These are phyloP conservation scores for Trogon melanurus DNA, from an alignment of 2,113 vertebrate species.

Conservation along the genomic window DNA sequence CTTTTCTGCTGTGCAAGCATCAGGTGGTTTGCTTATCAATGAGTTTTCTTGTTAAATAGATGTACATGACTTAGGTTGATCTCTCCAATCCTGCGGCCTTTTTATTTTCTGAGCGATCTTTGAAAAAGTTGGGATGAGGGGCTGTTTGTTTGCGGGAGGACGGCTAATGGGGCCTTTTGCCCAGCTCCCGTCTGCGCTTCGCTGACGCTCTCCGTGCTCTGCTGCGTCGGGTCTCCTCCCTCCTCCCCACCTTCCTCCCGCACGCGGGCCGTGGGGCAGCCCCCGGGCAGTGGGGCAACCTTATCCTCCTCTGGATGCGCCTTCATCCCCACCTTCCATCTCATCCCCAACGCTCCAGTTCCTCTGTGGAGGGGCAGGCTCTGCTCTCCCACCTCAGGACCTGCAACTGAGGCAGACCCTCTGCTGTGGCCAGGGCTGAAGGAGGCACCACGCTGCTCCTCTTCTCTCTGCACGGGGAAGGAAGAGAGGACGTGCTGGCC, in stretches of 20 bases:
- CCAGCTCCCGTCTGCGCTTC: rapidly evolving
- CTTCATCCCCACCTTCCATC: rapidly evolving
- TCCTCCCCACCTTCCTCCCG: background rate
- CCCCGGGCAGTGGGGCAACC: background rate
- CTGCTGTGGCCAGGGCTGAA: background rate
- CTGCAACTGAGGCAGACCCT: too few species aligned
- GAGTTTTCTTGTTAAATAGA: constrained; percentile 63
- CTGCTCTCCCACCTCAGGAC: background rate
- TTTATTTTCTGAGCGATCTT: constrained; percentile 11
- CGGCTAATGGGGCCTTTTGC: background rate
- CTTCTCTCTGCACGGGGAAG: rapidly evolving
- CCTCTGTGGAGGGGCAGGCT: background rate
- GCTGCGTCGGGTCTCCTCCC: background rate
- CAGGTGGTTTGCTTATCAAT: constrained; percentile 71
- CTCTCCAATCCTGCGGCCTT: constrained; percentile 21
- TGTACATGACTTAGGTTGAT: constrained; percentile 47
- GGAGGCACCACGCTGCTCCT: background rate
- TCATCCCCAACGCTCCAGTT: rapidly evolving
- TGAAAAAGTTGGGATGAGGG: background rate
- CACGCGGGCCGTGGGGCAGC: background rate
- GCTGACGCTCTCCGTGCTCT: rapidly evolving
- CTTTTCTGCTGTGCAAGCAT: constrained; percentile 63
- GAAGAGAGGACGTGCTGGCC: background rate
- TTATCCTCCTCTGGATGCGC: background rate
- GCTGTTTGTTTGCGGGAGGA: constrained; percentile 12